A percentile compares a stretch with the other conserved stretches of the same genome.
These are phyloP conservation scores for Talpa occidentalis DNA, from an alignment of 2,113 vertebrate genomes.

Conservation along the genomic window DNA sequence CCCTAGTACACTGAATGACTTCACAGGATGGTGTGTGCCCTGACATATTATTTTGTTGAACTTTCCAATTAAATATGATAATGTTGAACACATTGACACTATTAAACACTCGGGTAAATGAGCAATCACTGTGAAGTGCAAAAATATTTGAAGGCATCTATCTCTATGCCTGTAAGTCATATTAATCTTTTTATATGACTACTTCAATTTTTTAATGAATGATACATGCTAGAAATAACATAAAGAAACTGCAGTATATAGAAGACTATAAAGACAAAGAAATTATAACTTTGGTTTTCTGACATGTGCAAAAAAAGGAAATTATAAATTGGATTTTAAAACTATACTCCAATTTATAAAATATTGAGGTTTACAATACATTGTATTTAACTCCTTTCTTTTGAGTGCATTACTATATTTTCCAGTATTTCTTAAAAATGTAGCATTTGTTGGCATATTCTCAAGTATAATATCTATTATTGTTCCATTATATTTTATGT, in stretches of 20 bases:
- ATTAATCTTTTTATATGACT: constrained; percentile 83
- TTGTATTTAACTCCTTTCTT: constrained; percentile 1
- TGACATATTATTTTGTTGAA: constrained; percentile 89
- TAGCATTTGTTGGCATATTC: constrained; percentile 6
- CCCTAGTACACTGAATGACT: constrained; percentile 80
- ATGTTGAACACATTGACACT: constrained; percentile 87
- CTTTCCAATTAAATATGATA: constrained; percentile 91
- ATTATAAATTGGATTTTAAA: not conserved
- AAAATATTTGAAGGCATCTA: constrained; percentile 87
- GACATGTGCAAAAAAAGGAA: not conserved
- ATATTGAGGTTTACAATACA: not conserved
- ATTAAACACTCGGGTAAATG: constrained; percentile 90
- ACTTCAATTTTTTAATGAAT: constrained; percentile 75
- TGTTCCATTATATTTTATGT: not conserved
- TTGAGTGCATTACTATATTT: not conserved
- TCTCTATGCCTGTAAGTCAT: constrained; percentile 85
- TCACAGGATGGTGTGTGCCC: constrained; percentile 81
- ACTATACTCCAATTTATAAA: not conserved
- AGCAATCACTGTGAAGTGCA: constrained; percentile 89
- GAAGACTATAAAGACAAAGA: not conserved
- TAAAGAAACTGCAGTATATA: constrained; percentile 26
- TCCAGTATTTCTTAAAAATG: not conserved
- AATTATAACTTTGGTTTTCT: constrained; percentile 32
- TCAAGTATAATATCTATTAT: not conserved
- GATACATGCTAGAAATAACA: constrained; percentile 42